Base-by-base conservation (phyloP, 2,113 vertebrate species). In the Propithecus coquereli region DNA sequence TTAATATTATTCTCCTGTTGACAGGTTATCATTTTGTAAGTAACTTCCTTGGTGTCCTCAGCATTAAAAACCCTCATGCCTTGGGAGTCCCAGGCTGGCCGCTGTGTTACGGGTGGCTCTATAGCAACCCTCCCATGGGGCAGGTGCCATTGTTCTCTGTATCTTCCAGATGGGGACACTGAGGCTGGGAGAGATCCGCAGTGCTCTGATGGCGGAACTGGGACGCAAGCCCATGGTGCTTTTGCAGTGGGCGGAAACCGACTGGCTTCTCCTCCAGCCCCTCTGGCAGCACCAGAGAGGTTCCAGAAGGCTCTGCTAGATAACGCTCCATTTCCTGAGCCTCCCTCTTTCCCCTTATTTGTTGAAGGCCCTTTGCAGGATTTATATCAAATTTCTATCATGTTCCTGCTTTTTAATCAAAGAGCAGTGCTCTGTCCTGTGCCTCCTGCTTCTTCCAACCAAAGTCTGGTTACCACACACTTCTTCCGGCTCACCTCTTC, bases 41-140 rank as follows among this genome's bases (percentile, higher is more conserved):
- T 10, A 63, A 32, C 32, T 40, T 63, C 45, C 32, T 22, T 45
- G 77, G 54, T 32, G 17, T 45, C 81, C 54, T 77, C 88, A 37
- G 66, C 30, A 54, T 43, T 61, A 8, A 45, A 57, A 32, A 12
- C 11, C n/a, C 57, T 52, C 5, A 4, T 14, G 59, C 54, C 65
- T 22, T 5, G 20, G 63, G n/a, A 2, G 23, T 20, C 34, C 0
- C 0, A 1, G 6, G 65, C 9, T 10, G 10, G 89, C 65, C 3
- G 2, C 23, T 37, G 23, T 45, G 30, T n/a, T 22, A 59, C 45
- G 52, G 40, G 22, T 12, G 65, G 37, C 2, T 14, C 22, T 10
- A 11, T 1, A 12, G 50, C 52, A 45, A 5, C 32, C 25, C 11
- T 79, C 70, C 34, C 18, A 3, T 0, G 61, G 37, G 74, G 34